Percentiles rank a stretch among this genome's conserved stretches.
Conservation (phyloP, 2,113 vertebrate species). For the Peromyscus californicus region DNA sequence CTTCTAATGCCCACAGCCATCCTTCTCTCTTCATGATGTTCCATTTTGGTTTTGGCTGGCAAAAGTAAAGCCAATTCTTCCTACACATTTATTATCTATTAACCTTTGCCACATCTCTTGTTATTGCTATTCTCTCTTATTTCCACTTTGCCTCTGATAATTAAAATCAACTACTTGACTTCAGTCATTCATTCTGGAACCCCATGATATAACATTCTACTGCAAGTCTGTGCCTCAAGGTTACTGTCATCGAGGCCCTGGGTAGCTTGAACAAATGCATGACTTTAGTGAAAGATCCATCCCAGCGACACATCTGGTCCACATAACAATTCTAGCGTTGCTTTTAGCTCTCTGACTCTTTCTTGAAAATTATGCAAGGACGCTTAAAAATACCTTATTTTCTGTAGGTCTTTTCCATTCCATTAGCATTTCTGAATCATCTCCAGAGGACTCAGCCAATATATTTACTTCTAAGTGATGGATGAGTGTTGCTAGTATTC, state of each 20-base stretch:
- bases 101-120: accelerated
- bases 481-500: background rate
- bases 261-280: too few relatives aligned
- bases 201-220: too few relatives aligned
- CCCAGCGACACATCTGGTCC: background rate
- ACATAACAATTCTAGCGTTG: background rate
- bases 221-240: background rate
- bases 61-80: background rate
- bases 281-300: background rate
- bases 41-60: background rate
- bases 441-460: background rate
- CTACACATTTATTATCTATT: background rate
- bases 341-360: background rate
- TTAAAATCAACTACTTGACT: background rate
- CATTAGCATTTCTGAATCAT: background rate
- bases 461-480: background rate
- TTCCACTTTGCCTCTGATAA: background rate
- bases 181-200: background rate
- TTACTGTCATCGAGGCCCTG: background rate
- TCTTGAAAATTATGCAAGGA: background rate
- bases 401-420: background rate
- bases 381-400: background rate
- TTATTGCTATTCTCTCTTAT: background rate
- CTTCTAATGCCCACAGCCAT: background rate
- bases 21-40: background rate